A percentile compares a stretch with the other conserved stretches of the same genome.
Evolutionary conservation across 2,113 vertebrate genomes (phyloP).

Genomic region (Pagrus major): DNA sequence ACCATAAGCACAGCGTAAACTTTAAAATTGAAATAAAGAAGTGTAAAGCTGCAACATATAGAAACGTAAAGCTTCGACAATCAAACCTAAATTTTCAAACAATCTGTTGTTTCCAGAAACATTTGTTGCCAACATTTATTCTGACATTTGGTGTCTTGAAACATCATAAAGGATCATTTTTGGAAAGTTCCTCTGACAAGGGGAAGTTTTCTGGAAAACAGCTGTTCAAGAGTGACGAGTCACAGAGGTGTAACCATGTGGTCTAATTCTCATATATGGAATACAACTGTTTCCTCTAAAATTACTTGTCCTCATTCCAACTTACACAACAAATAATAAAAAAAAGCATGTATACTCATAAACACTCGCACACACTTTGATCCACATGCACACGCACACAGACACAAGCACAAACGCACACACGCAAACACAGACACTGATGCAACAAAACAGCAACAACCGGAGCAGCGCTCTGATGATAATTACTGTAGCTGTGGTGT

Average conservation of each 20-base stretch:
- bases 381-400: background rate
- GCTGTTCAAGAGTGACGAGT: background rate
- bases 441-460: slow-evolving; percentile 75
- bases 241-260: background rate
- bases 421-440: slow-evolving; percentile 51
- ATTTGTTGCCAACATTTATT: too few species aligned
- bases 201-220: background rate
- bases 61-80: too few species aligned
- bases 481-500: slow-evolving; percentile 47
- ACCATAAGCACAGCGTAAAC: too few species aligned
- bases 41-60: too few species aligned
- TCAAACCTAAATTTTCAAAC: too few species aligned
- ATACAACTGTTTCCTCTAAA: slow-evolving; percentile 4
- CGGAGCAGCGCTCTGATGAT: slow-evolving; percentile 51
- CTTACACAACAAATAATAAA: background rate
- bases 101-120: too few species aligned
- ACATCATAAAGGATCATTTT: background rate
- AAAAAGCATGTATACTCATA: background rate
- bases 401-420: slow-evolving; percentile 1
- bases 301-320: background rate
- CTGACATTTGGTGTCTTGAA: background rate
- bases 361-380: slow-evolving; percentile 8
- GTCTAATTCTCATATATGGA: background rate
- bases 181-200: background rate
- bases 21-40: too few species aligned